phyloP scores from a whole-genome alignment of 2,797 vertebrate species.

The Sebastes miniatus region DNA sequence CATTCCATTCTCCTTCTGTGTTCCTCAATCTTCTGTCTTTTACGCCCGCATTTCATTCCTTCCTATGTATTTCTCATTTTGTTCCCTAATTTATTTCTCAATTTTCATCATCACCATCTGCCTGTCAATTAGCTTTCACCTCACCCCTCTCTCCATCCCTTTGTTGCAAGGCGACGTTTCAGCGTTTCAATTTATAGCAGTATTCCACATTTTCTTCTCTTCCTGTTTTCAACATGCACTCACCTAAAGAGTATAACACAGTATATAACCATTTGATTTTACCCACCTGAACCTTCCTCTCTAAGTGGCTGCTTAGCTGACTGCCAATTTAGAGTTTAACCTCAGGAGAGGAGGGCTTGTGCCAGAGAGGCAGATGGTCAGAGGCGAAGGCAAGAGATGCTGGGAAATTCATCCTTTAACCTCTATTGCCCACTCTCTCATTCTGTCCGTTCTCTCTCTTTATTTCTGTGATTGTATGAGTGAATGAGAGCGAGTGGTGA shows the following conservation, averaged over 20 bases:
- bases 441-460: conserved; percentile 42
- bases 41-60: conserved; percentile 46
- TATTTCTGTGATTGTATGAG: conserved; percentile 44
- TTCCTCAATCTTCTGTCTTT: conserved; percentile 41
- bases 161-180: conserved; percentile 48
- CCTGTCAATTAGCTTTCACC: conserved; percentile 66
- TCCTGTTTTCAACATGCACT: conserved; percentile 56
- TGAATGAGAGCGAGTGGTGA: conserved; percentile 15
- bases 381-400: conserved; percentile 67
- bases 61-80: conserved; percentile 62
- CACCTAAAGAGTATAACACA: conserved; percentile 47
- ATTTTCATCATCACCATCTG: conserved; percentile 64
- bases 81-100: conserved; percentile 67
- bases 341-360: conserved; percentile 71
- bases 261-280: conserved; percentile 67
- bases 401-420: conserved; percentile 73
- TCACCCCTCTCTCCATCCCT: conserved; percentile 26
- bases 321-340: conserved; percentile 76
- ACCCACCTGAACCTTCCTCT: conserved; percentile 66
- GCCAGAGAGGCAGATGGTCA: conserved; percentile 81
- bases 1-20: conserved; percentile 40
- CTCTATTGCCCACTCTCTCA: conserved; percentile 58
- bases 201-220: conserved; percentile 32
- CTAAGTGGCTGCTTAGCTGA: conserved; percentile 71
- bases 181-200: conserved; percentile 34